These are phyloP conservation scores for Crax fasciolata DNA, from an alignment of 2,797 vertebrate genomes.

Conservation along the genomic window DNA sequence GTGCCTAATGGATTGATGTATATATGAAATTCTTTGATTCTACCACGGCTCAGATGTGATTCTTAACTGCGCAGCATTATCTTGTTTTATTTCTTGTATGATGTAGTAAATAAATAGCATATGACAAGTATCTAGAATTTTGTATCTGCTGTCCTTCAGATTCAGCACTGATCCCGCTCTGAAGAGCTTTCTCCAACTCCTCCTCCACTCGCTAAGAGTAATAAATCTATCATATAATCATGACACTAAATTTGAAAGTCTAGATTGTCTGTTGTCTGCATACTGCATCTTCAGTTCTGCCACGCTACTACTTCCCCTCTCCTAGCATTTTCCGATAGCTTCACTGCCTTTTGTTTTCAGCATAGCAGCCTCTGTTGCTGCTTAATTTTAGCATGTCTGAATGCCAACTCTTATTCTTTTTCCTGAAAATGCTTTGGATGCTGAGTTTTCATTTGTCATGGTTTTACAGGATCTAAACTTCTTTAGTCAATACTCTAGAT, in stretches of 20 bases:
- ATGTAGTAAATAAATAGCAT: background rate
- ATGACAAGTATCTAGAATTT: background rate
- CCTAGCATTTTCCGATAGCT: background rate
- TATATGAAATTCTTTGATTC: constrained; percentile 3
- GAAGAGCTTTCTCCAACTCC: background rate
- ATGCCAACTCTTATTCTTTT: background rate
- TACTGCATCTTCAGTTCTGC: background rate
- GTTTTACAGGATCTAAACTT: background rate
- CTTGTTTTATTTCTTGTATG: background rate
- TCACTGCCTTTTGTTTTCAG: background rate
- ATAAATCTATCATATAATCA: background rate
- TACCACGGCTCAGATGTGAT: background rate
- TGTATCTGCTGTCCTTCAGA: background rate
- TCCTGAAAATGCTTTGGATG: background rate
- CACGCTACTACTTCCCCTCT: background rate
- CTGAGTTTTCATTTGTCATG: background rate
- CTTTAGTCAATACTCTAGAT: fast-evolving
- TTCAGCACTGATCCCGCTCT: background rate
- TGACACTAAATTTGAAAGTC: constrained; percentile 2
- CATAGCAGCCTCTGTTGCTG: background rate
- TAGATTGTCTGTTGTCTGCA: background rate
- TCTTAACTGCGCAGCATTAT: background rate
- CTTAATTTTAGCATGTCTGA: constrained; percentile 10
- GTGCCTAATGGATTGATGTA: constrained; percentile 5
- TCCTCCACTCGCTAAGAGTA: background rate